Conservation (phyloP, 1,140 invertebrate species). For the Cherax destructor region DNA sequence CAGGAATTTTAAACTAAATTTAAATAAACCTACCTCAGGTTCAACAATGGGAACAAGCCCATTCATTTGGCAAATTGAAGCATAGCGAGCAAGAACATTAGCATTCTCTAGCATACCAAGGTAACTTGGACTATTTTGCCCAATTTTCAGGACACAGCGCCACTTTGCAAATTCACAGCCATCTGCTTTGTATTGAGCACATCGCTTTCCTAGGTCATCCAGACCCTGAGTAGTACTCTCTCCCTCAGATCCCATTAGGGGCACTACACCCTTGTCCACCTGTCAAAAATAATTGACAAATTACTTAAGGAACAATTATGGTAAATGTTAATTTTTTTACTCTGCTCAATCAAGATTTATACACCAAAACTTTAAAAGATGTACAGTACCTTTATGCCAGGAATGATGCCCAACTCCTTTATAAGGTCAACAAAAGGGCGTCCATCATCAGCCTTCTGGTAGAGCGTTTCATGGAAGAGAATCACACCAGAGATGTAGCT, state of each 20-base stretch:
- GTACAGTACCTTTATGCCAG: slow-evolving; percentile 87
- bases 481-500: slow-evolving; percentile 92
- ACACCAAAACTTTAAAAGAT: neutral
- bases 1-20: neutral
- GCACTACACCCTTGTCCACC: slow-evolving; percentile 89
- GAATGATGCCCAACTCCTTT: slow-evolving; percentile 90
- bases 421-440: slow-evolving; percentile 88
- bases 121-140: slow-evolving; percentile 90
- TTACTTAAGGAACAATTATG: neutral
- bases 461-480: slow-evolving; percentile 98
- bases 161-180: slow-evolving; percentile 99
- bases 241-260: slow-evolving; percentile 91
- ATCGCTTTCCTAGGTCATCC: slow-evolving; percentile 94
- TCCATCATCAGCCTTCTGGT: slow-evolving; percentile 94
- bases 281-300: neutral
- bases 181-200: slow-evolving; percentile 98
- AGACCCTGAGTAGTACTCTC: slow-evolving; percentile 98
- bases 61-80: slow-evolving; percentile 96
- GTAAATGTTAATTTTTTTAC: too few relatives aligned
- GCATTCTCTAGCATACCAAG: slow-evolving; percentile 95
- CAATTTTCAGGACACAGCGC: slow-evolving; percentile 97
- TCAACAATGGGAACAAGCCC: slow-evolving; percentile 98
- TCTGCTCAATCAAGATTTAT: too few relatives aligned
- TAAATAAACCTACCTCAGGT: slow-evolving; percentile 81
- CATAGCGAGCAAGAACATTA: slow-evolving; percentile 96